Base-by-base conservation (phyloP, 30 jellyfish, hydroid and myxozoan species). In the Aurelia aurita region DNA sequence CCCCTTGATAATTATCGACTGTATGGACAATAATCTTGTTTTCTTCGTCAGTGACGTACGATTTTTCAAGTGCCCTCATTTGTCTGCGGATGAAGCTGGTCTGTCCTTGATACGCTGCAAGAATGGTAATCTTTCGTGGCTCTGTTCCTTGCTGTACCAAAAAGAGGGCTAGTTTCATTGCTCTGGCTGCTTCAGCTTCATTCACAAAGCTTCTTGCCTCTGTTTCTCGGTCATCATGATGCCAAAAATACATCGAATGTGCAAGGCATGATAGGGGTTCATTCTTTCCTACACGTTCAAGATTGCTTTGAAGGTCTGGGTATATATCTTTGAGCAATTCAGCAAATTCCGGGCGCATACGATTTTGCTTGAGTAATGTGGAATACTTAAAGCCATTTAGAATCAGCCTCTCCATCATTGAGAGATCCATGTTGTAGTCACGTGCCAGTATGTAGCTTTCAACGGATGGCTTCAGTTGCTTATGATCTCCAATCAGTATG, bases 1-100 rank as follows among this genome's bases (percentile, higher is more conserved):
- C 97, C 3, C 97, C 97, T 80, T 89, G 97, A 66, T 74, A 89
- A 61, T 64, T 89, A 59, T 89, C 97, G 23, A 89, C 66, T n/a
- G 97, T 89, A 8, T 89, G 89, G 23, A 81, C 75, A 15, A 70
- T 55, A n/a, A 89, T 64, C 23, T 32, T 57, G 20, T 66, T 66
- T 16, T 53, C 58, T 26, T 27, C 27, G 21, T 71, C 75, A 22
- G 54, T 54, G 26, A 46, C 70, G 39, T 51, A 31, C n/a, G 47
- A 58, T 9, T 28, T 34, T 44, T 46, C 72, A 20, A 23, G 28
- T 28, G 25, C 59, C 49, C 39, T 34, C 86, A 89, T n/a, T 73
- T 59, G 63, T 54, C 32, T 70, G 35, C 93, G 69, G 28, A 89
- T 70, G 62, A 89, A 60, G 32, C 79, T 39, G 45, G 88, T 80